These are phyloP conservation scores for Sycon ciliatum DNA, from an alignment of 37 sponge, comb jelly and placozoan species.

Conservation along the genomic window DNA sequence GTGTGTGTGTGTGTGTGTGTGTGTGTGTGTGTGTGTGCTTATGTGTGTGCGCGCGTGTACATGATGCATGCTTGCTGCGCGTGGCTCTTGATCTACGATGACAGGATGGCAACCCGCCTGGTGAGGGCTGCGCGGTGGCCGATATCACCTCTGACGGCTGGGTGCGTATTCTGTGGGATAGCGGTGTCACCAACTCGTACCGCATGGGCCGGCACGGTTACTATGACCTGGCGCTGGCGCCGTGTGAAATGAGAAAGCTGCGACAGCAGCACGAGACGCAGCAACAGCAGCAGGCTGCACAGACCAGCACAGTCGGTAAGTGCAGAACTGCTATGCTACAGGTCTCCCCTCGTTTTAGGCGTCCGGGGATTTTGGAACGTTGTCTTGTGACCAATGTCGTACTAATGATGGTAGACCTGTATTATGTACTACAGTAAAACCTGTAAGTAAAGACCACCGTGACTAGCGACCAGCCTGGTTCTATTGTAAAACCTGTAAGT, in stretches of 20 bases:
- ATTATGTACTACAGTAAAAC: too few relatives aligned
- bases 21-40: not conserved
- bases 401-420: too few relatives aligned
- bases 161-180: constrained; percentile 85
- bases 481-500: too few relatives aligned
- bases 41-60: not conserved
- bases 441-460: too few relatives aligned
- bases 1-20: constrained; percentile 11
- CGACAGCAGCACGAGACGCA: too few relatives aligned
- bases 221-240: constrained; percentile 72
- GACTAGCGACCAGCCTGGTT: too few relatives aligned
- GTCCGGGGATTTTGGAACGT: too few relatives aligned
- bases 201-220: constrained; percentile 84
- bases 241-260: constrained; percentile 52
- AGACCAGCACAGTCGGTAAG: too few relatives aligned
- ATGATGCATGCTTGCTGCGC: not conserved
- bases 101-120: constrained; percentile 76
- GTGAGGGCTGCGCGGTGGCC: constrained; percentile 77
- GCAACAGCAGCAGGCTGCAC: too few relatives aligned
- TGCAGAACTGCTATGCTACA: too few relatives aligned
- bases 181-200: constrained; percentile 80
- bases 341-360: too few relatives aligned
- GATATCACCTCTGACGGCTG: constrained; percentile 81
- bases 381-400: too few relatives aligned
- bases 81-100: not conserved